These are phyloP conservation scores for Apaloderma vittatum DNA, from an alignment of 2,113 vertebrate genomes.

Conservation along the genomic window DNA sequence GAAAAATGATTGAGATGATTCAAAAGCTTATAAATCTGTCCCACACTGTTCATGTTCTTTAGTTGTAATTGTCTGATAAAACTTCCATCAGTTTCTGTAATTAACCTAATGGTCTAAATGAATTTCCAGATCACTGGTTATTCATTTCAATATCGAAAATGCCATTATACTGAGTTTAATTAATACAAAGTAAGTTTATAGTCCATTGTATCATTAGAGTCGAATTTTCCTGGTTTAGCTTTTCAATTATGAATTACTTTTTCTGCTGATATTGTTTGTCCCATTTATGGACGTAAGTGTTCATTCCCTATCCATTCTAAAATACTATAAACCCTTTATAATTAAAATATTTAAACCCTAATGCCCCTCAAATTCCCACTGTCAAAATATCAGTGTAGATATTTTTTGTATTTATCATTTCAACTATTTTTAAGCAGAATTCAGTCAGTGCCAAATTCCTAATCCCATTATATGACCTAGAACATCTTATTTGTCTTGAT, in stretches of 20 bases:
- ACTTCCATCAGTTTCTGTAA: slow-evolving; percentile 81
- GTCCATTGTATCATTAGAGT: slow-evolving; percentile 30
- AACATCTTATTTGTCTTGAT: slow-evolving; percentile 83
- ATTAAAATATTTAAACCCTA: not conserved
- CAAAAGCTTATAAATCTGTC: slow-evolving; percentile 76
- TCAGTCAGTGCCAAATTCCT: slow-evolving; percentile 20
- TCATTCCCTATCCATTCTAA: not conserved
- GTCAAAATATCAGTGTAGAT: slow-evolving; percentile 30
- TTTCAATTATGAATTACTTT: slow-evolving; percentile 34
- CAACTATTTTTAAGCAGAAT: slow-evolving; percentile 25
- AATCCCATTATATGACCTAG: slow-evolving; percentile 60
- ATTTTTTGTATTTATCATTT: not conserved
- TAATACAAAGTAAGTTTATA: slow-evolving; percentile 62
- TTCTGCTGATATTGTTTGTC: not conserved
- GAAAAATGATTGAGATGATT: slow-evolving; percentile 73
- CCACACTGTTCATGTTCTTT: slow-evolving; percentile 59
- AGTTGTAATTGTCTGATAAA: slow-evolving; percentile 79
- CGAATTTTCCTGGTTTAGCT: slow-evolving; percentile 44
- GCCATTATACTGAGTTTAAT: slow-evolving; percentile 64
- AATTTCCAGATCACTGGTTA: slow-evolving; percentile 81
- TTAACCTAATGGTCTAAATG: slow-evolving; percentile 82
- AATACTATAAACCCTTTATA: not conserved
- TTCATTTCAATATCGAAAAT: slow-evolving; percentile 70
- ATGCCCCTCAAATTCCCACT: not conserved
- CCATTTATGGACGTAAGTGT: not conserved